Evolutionary conservation across 2,888 invertebrate species (phyloP).

Genomic region (Desoria tigrina): DNA sequence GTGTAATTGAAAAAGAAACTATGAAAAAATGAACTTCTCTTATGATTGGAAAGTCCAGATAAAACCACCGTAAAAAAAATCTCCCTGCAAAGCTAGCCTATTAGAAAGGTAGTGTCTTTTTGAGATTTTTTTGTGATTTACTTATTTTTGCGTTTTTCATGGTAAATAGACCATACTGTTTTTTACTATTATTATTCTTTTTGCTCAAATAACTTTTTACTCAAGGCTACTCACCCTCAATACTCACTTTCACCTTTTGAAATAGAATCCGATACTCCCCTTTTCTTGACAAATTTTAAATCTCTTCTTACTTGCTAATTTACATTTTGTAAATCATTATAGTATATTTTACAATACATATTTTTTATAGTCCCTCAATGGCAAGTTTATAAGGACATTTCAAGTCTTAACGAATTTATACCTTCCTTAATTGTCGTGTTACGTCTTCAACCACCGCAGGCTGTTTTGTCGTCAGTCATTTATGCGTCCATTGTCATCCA

Average conservation of each 20-base stretch:
- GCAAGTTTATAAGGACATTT: too few relatives aligned
- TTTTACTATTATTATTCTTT: constrained; percentile 20
- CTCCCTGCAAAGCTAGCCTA: constrained; percentile 54
- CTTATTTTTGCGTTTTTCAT: constrained; percentile 17
- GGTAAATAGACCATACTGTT: background rate
- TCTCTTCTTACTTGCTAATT: too few relatives aligned
- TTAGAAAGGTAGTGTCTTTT: constrained; percentile 50
- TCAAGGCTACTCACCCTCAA: constrained; percentile 18
- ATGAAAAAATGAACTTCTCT: background rate
- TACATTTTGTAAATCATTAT: too few relatives aligned
- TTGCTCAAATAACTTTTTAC: constrained; percentile 18
- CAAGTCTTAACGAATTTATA: too few relatives aligned
- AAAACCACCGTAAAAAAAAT: constrained; percentile 28
- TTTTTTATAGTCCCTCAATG: too few relatives aligned
- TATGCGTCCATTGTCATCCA: too few relatives aligned
- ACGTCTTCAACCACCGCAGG: too few relatives aligned
- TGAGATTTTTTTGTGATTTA: constrained; percentile 24
- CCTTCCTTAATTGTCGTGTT: too few relatives aligned
- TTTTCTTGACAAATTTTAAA: constrained; percentile 22
- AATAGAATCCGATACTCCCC: constrained; percentile 30
- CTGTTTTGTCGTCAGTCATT: too few relatives aligned
- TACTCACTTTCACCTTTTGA: constrained; percentile 15
- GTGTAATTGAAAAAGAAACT: too few relatives aligned
- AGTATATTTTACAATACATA: too few relatives aligned
- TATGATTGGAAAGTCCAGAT: too few relatives aligned